Evolutionary conservation across 2,797 vertebrate species (phyloP).

Genomic region (Enteromius unitaeniatus): DNA sequence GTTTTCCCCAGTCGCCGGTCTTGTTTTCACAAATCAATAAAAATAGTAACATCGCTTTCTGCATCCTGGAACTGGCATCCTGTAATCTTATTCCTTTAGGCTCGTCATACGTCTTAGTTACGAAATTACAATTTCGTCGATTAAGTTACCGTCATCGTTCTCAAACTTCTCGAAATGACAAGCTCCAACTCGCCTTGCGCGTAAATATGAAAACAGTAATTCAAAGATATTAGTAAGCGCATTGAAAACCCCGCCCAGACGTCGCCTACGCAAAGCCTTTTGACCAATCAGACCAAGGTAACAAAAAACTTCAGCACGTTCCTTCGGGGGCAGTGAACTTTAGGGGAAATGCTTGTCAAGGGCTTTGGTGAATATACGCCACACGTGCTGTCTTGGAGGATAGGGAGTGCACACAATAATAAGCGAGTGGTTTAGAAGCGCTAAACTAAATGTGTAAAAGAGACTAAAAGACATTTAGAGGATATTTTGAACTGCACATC

Average conservation of each 20-base stretch:
- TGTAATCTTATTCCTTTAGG: not conserved
- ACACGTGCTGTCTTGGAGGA: not conserved
- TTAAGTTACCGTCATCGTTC: not conserved
- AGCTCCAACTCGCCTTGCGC: not conserved
- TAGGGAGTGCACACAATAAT: not conserved
- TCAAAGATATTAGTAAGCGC: no score
- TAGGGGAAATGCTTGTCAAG: no score
- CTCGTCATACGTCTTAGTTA: not conserved
- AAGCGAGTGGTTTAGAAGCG: not conserved
- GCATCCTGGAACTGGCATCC: not conserved
- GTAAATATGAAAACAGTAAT: no score
- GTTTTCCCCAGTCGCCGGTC: not conserved
- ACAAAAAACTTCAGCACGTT: not conserved
- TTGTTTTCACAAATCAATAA: not conserved
- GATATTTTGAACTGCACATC: not conserved
- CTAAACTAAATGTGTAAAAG: not conserved
- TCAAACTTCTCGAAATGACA: not conserved
- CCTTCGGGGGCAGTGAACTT: not conserved
- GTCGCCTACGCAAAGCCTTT: not conserved
- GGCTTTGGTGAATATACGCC: not conserved
- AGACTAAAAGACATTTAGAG: not conserved
- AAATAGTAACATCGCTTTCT: not conserved
- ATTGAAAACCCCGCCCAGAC: not conserved
- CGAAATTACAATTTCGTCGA: no score
- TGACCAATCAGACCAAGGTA: not conserved